These are phyloP conservation scores for Latrodectus elegans DNA, from an alignment of 2,888 invertebrate genomes.

Conservation along the genomic window DNA sequence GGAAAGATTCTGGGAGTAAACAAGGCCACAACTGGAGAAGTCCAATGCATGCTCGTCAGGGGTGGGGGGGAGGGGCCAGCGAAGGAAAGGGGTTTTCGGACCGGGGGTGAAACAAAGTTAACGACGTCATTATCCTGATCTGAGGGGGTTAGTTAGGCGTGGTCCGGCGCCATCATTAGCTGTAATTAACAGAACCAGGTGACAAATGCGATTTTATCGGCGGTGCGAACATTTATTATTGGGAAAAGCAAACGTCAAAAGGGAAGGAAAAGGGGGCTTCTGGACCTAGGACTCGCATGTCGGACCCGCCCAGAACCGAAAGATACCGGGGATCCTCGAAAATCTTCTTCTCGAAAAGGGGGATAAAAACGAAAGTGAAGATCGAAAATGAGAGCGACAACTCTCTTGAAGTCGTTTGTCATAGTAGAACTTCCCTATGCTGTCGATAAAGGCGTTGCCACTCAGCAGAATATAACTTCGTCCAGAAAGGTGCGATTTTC, in stretches of 20 bases:
- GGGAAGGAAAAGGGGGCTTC: slow-evolving; percentile 18
- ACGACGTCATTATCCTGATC: slow-evolving; percentile 68
- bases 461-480: neutral
- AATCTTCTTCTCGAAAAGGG: neutral
- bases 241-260: slow-evolving; percentile 51
- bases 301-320: slow-evolving; percentile 55
- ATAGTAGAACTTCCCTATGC: slow-evolving; percentile 31
- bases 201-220: slow-evolving; percentile 68
- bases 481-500: neutral
- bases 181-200: slow-evolving; percentile 69
- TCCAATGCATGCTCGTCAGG: no score
- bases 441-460: slow-evolving; percentile 59
- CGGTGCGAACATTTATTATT: slow-evolving; percentile 60
- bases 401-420: slow-evolving; percentile 52
- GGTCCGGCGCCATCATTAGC: slow-evolving; percentile 64
- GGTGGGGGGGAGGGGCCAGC: neutral
- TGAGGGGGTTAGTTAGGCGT: slow-evolving; percentile 62
- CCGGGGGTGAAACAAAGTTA: slow-evolving; percentile 59
- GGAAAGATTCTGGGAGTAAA: neutral
- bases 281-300: slow-evolving; percentile 56
- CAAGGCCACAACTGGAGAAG: neutral
- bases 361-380: slow-evolving; percentile 41
- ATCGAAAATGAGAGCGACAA: slow-evolving; percentile 56
- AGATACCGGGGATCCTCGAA: slow-evolving; percentile 25
- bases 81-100: slow-evolving; percentile 45